Conservation (phyloP, 1,140 invertebrate species). For the Drosophila kikkawai region DNA sequence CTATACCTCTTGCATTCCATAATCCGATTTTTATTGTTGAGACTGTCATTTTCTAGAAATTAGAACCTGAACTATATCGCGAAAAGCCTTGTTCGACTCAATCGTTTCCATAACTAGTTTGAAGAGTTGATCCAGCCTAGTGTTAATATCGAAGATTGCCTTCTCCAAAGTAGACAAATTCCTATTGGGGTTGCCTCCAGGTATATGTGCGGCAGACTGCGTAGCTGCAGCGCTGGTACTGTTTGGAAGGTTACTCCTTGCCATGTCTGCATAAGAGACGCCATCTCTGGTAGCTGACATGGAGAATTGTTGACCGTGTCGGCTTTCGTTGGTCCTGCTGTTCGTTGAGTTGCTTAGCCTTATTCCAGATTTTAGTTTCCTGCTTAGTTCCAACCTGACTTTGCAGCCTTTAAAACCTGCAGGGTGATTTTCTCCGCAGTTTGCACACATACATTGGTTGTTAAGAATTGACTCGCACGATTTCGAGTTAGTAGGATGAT, state of each 20-base stretch:
- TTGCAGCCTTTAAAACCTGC: conserved; percentile 5
- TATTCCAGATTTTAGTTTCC: neutral
- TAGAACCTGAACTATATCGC: too few relatives aligned
- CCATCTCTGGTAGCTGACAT: conserved; percentile 6
- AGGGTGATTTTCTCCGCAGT: conserved; percentile 8
- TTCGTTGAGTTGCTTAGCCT: neutral
- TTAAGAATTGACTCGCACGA: neutral
- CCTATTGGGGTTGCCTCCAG: neutral
- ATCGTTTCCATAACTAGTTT: too few relatives aligned
- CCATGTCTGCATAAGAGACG: neutral
- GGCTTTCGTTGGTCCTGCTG: neutral
- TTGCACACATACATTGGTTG: conserved; percentile 4
- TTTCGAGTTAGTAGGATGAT: conserved; percentile 11
- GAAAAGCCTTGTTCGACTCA: too few relatives aligned
- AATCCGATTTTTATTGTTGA: conserved; percentile 32
- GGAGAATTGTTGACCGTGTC: neutral
- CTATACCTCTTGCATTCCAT: conserved; percentile 31
- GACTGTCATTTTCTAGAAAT: too few relatives aligned
- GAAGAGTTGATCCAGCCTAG: too few relatives aligned
- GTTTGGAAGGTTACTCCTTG: neutral
- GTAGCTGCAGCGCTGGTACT: conserved; percentile 3
- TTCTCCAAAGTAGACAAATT: neutral
- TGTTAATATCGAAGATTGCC: too few relatives aligned
- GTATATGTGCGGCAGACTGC: neutral
- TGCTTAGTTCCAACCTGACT: neutral